phyloP scores from a whole-genome alignment of 1,140 invertebrate species.

The Brachionus koreanus region DNA sequence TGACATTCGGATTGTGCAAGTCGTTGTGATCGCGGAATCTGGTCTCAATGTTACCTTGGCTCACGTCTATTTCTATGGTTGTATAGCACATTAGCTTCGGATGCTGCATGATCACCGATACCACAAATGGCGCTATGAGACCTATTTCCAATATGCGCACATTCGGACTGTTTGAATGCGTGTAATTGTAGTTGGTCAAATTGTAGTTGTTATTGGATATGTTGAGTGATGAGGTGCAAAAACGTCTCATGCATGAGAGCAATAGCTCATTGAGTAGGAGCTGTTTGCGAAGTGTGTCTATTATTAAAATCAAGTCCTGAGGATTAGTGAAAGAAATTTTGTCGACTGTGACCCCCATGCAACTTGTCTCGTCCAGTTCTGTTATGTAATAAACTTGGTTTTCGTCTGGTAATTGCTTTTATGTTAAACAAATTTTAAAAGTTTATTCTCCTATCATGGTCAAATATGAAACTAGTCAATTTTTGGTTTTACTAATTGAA shows the following conservation, averaged over 20 bases:
- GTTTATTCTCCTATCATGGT: not conserved
- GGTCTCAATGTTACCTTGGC: conserved; percentile 5
- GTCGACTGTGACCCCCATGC: conserved; percentile 26
- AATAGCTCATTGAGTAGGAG: conserved; percentile 16
- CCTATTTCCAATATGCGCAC: conserved; percentile 13
- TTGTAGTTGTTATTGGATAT: conserved; percentile 21
- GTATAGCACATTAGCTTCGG: conserved; percentile 12
- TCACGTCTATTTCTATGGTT: conserved; percentile 16
- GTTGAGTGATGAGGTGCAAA: not conserved
- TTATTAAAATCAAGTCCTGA: conserved; percentile 12
- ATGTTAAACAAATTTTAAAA: not conserved
- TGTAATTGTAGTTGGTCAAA: not conserved
- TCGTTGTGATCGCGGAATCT: conserved; percentile 30
- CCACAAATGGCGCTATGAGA: not conserved
- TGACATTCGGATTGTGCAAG: conserved; percentile 4
- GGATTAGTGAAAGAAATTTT: conserved; percentile 24
- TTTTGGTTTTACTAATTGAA: too few species aligned
- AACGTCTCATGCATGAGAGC: not conserved
- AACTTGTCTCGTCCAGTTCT: not conserved
- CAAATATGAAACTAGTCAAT: too few species aligned
- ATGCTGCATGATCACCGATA: conserved; percentile 29
- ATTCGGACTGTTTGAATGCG: not conserved
- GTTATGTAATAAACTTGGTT: conserved; percentile 29
- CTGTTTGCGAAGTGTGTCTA: conserved; percentile 13
- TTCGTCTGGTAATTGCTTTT: conserved; percentile 22